These are phyloP conservation scores for Clinocottus analis DNA, from an alignment of 2,113 vertebrate genomes.

Conservation along the genomic window DNA sequence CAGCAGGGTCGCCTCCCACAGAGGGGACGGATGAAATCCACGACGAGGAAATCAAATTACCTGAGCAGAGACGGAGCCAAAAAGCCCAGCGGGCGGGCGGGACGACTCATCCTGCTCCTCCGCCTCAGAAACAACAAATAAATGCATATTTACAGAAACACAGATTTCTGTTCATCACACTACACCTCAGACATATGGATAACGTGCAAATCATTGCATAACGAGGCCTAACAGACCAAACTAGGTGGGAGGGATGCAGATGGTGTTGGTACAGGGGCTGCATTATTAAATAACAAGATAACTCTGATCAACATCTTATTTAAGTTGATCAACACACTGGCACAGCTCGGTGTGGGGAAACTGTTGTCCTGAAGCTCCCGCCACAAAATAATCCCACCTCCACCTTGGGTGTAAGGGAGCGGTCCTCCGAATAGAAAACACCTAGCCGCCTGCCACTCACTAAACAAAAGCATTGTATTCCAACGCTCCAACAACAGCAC, in stretches of 20 bases:
- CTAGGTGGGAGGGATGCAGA: background rate
- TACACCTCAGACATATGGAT: background rate
- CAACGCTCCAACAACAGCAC: no score
- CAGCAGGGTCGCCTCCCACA: slow-evolving; percentile 16
- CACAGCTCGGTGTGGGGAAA: background rate
- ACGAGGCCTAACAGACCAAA: background rate
- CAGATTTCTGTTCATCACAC: background rate
- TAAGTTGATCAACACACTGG: no score
- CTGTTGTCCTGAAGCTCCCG: background rate
- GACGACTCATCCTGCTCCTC: slow-evolving; percentile 18
- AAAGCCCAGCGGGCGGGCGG: slow-evolving; percentile 39
- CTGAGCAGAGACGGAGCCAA: slow-evolving; percentile 33
- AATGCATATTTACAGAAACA: slow-evolving; percentile 1
- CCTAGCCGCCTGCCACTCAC: no score
- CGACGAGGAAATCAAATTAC: slow-evolving; percentile 51
- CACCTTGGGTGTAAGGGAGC: no score
- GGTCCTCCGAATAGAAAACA: no score
- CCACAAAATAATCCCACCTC: background rate
- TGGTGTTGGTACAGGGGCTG: background rate
- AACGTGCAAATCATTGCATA: background rate
- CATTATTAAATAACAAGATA: background rate
- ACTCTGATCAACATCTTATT: background rate
- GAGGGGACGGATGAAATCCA: slow-evolving; percentile 13
- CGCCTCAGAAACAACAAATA: slow-evolving; percentile 8
- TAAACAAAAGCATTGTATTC: no score